A percentile compares a stretch with the other conserved stretches of the same genome.
phyloP scores from a whole-genome alignment of 2,797 vertebrate species.

The Rachycentron canadum region DNA sequence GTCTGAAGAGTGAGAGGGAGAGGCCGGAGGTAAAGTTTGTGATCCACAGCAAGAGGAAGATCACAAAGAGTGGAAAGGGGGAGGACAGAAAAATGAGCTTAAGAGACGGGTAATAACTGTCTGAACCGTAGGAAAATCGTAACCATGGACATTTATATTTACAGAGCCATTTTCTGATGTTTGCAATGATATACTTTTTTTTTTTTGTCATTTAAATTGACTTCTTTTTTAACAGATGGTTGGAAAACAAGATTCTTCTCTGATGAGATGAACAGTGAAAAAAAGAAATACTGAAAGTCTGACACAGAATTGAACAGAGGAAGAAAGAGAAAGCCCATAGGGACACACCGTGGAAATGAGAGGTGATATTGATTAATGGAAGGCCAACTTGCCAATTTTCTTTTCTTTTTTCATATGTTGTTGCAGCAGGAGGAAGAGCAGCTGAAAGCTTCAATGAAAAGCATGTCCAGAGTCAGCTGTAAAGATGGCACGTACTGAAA shows the following conservation, averaged over 20 bases:
- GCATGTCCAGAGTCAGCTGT: no score
- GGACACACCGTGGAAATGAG: background rate
- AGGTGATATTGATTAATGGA: no score
- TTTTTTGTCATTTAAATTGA: background rate
- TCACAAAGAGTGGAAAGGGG: background rate
- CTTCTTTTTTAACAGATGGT: background rate
- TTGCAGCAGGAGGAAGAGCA: no score
- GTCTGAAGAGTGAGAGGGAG: background rate
- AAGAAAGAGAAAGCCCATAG: background rate
- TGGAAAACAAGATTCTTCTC: background rate
- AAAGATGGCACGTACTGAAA: no score
- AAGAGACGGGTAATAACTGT: slow-evolving; percentile 15
- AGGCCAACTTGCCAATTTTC: no score
- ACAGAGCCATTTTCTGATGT: background rate
- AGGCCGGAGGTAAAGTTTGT: slow-evolving; percentile 8
- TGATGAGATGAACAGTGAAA: background rate
- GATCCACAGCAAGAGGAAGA: slow-evolving; percentile 22
- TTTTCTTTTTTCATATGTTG: no score
- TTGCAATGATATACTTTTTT: background rate
- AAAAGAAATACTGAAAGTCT: background rate
- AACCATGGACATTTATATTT: background rate
- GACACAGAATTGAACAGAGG: background rate
- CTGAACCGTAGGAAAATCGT: background rate
- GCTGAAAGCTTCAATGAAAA: no score
- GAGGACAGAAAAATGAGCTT: slow-evolving; percentile 22